Conservation (phyloP, 2,888 invertebrate species). For the Chironomus riparius region DNA sequence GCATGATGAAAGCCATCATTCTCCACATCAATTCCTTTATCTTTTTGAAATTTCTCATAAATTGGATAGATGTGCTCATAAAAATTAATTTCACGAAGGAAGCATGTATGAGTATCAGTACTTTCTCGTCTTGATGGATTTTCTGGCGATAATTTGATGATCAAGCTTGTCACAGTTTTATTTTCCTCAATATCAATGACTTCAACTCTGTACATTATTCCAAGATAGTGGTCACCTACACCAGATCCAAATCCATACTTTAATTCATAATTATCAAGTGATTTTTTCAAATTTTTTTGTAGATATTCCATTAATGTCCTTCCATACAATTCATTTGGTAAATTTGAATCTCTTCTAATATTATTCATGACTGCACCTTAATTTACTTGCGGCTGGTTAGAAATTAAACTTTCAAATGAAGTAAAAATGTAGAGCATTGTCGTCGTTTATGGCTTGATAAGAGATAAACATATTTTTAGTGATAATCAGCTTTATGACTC, state of each 20-base stretch:
- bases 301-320: constrained; percentile 32
- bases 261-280: too few relatives aligned
- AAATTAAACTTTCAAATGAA: too few relatives aligned
- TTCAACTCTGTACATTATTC: constrained; percentile 35
- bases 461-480: too few relatives aligned
- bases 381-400: too few relatives aligned
- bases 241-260: constrained; percentile 31
- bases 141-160: constrained; percentile 37
- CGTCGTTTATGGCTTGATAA: too few relatives aligned
- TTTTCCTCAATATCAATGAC: constrained; percentile 19
- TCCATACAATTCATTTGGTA: constrained; percentile 33
- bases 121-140: constrained; percentile 35
- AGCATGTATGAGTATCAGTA: constrained; percentile 36
- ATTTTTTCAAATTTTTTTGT: constrained; percentile 26
- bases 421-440: too few relatives aligned
- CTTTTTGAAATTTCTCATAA: constrained; percentile 33
- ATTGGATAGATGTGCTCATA: constrained; percentile 37
- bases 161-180: constrained; percentile 2
- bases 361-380: too few relatives aligned
- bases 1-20: constrained; percentile 33
- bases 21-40: constrained; percentile 31
- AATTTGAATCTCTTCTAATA: too few relatives aligned
- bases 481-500: too few relatives aligned
- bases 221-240: constrained; percentile 39
- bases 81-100: constrained; percentile 35